Evolutionary conservation across 2,888 invertebrate species (phyloP).

Genomic region (Phalera bucephala): DNA sequence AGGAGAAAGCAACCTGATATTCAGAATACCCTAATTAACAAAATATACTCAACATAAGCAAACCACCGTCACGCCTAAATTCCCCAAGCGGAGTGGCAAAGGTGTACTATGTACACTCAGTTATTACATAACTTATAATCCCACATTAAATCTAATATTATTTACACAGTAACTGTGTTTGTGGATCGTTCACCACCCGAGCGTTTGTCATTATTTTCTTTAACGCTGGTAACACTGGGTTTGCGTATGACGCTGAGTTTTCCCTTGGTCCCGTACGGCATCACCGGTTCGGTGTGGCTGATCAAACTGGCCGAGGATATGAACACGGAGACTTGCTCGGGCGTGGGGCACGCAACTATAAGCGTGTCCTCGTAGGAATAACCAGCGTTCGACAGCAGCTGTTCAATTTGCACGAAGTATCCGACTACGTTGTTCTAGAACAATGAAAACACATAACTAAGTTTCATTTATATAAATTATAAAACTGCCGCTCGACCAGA

Average conservation of each 20-base stretch:
- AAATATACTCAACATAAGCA: too few species aligned
- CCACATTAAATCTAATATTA: too few species aligned
- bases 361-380: slow-evolving; percentile 92
- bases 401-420: slow-evolving; percentile 92
- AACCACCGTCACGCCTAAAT: too few species aligned
- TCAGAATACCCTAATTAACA: too few species aligned
- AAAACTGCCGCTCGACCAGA: too few species aligned
- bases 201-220: slow-evolving; percentile 42
- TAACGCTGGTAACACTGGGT: slow-evolving; percentile 59
- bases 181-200: slow-evolving; percentile 6
- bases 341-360: slow-evolving; percentile 94
- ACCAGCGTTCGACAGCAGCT: slow-evolving; percentile 87
- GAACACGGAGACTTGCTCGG: slow-evolving; percentile 96
- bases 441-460: slow-evolving; percentile 7
- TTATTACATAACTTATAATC: too few species aligned
- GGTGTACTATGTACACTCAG: too few species aligned
- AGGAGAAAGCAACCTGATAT: too few species aligned
- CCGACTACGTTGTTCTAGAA: slow-evolving; percentile 93
- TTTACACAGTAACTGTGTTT: slow-evolving; percentile 17
- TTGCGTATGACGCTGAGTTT: slow-evolving; percentile 56
- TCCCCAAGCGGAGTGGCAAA: too few species aligned
- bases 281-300: slow-evolving; percentile 69
- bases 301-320: slow-evolving; percentile 91
- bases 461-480: too few species aligned
- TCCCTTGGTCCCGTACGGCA: slow-evolving; percentile 70